These are phyloP conservation scores for Drosophila anomelani DNA, from an alignment of 2,888 invertebrate species.

Conservation along the genomic window DNA sequence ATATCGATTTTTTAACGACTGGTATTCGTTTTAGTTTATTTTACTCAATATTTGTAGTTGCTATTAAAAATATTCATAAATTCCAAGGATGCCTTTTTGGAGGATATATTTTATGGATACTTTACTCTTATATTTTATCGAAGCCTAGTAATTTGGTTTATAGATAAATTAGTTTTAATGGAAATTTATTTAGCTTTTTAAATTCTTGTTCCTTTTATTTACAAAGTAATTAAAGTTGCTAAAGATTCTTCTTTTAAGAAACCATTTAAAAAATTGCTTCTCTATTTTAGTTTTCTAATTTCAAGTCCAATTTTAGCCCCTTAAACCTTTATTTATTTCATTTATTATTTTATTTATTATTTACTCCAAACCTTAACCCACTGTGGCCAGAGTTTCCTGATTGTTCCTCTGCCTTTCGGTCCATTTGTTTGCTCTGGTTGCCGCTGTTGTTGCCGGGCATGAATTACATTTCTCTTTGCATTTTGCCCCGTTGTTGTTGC, in stretches of 20 bases:
- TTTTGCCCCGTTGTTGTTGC: constrained; percentile 54
- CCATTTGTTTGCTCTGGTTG: constrained; percentile 53
- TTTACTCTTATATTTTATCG: no score
- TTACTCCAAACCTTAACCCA: constrained; percentile 4
- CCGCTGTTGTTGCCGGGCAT: constrained; percentile 59
- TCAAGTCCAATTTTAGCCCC: background rate
- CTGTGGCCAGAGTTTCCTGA: constrained; percentile 36
- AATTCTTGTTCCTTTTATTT: background rate
- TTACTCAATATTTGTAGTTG: no score
- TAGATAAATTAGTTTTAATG: no score
- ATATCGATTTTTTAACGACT: no score
- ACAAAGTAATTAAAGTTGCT: background rate
- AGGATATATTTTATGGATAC: no score
- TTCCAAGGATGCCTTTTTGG: no score
- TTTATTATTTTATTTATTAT: background rate
- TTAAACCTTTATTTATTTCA: background rate
- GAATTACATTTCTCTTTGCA: constrained; percentile 81
- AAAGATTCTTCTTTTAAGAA: background rate
- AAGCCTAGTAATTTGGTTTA: no score
- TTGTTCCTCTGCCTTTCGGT: constrained; percentile 54
- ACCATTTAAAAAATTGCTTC: background rate
- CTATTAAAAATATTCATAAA: no score
- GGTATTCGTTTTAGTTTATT: no score
- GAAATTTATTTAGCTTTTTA: no score
- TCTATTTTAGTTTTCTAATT: background rate